Percentiles rank a stretch among this genome's conserved stretches.
Conservation (phyloP, 2,797 vertebrate genomes). For the Sparus aurata region DNA sequence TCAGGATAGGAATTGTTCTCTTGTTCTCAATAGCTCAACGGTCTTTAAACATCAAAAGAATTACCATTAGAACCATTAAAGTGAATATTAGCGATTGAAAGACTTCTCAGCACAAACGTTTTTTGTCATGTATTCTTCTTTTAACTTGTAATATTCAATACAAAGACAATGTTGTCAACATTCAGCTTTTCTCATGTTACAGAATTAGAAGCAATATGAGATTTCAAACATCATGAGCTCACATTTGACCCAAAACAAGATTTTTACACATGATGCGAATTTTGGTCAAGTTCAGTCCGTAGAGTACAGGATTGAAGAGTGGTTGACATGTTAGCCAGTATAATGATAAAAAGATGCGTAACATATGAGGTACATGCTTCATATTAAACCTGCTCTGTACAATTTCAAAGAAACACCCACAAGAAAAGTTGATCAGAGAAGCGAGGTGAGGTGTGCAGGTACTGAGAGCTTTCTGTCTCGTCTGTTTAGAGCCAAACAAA, state of each 20-base stretch:
- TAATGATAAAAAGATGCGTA: constrained; percentile 52
- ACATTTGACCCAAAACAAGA: background rate
- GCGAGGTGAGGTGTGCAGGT: background rate
- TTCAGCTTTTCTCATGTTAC: no score
- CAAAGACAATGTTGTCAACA: no score
- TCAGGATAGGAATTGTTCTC: no score
- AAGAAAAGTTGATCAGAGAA: background rate
- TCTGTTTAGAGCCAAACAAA: background rate
- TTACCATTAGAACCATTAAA: no score
- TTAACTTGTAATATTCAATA: no score
- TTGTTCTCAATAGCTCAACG: no score
- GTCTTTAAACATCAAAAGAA: no score
- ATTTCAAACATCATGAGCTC: no score
- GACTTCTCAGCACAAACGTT: no score
- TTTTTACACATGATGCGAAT: constrained; percentile 33
- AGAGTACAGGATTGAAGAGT: constrained; percentile 59
- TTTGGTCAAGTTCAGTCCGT: constrained; percentile 56
- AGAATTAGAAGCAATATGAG: no score
- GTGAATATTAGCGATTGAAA: no score
- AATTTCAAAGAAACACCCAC: constrained; percentile 15
- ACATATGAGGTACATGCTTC: background rate
- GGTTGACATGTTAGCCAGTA: constrained; percentile 58
- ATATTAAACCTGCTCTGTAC: constrained; percentile 35
- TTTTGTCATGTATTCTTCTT: no score
- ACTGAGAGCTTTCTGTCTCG: background rate